Conservation (phyloP, 2,113 vertebrate genomes). For the Pelvicachromis taeniatus region DNA sequence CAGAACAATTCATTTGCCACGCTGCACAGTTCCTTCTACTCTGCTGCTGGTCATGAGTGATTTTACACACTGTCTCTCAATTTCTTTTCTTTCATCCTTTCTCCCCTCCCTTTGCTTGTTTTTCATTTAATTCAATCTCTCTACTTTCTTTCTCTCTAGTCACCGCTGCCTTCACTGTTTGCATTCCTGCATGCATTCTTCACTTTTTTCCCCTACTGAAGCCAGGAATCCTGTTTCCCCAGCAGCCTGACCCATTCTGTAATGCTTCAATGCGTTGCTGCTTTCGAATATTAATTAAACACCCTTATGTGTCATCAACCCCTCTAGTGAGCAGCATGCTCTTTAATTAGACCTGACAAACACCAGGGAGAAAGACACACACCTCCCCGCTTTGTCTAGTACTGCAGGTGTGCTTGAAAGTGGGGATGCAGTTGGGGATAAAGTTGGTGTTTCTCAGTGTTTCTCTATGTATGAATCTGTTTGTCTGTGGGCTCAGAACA, state of each 20-base stretch:
- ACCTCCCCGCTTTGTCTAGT: background rate
- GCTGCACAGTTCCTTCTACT: constrained; percentile 3
- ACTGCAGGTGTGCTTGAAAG: constrained; percentile 23
- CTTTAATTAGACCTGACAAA: constrained; percentile 57
- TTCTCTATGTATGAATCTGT: background rate
- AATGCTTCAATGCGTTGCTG: constrained; percentile 1
- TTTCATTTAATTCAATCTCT: constrained; percentile 1
- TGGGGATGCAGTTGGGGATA: background rate
- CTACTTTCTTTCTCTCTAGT: background rate
- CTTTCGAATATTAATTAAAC: constrained; percentile 56
- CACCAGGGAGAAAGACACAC: constrained; percentile 18
- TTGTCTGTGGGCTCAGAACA: background rate
- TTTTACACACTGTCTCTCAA: background rate
- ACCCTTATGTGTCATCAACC: constrained; percentile 40
- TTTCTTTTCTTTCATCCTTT: background rate
- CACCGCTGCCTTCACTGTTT: background rate
- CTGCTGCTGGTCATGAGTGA: constrained; percentile 10
- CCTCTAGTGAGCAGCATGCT: constrained; percentile 41
- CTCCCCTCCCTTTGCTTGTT: background rate
- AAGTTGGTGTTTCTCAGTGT: background rate
- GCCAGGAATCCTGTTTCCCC: background rate
- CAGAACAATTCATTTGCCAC: constrained; percentile 48
- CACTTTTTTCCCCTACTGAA: background rate
- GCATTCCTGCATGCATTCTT: background rate
- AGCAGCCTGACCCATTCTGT: background rate